Evolutionary conservation across 1,140 invertebrate genomes (phyloP), one percentile per base, ranked within the genome.

Genomic region (Onthophagus taurus): DNA sequence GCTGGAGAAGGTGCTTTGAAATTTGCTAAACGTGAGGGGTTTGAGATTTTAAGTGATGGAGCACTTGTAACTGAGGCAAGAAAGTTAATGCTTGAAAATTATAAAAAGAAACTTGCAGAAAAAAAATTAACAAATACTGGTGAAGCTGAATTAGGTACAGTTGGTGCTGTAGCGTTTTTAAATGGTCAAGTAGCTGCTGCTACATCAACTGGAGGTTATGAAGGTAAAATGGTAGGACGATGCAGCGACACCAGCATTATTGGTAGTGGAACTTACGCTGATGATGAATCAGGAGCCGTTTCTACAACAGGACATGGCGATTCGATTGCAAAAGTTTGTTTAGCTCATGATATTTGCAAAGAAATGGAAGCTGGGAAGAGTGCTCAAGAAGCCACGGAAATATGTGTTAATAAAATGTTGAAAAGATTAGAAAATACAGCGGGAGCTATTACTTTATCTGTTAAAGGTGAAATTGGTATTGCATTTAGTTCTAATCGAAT

Each of bases 401-500:
- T 64, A 45, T 72, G 72, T 18, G 63, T 83, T 21, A 52, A 70
- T 6, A 65, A 63, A 26, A 85, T 87, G 83, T 75, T 74, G 0
- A 46, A 63, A 21, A 65, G 78, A 49, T 63, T 86, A 7, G 72
- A 74, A 1, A 77, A 79, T 37, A 80, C 75, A 13, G 83, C 80
- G 13, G 84, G 84, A 12, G 81, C 77, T 12, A 82, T 87, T 51
- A 79, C 77, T 9, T 58, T 83, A 8, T 76, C 74, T 4, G 73
- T 74, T 24, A 62, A 62, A 35, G 82, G 83, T 1, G 70, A 81
- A 12, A 60, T 85, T 24, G 83, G 79, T 9, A 65, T 79, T 20
- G 62, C 72, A 47, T 86, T 83, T 57, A 80, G 71, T 4, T 81
- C 81, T 1, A 69, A 73, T 2, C 69, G 76, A 50, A 86, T 87